Evolutionary conservation across 53 echinoderm and acorn worm species (phyloP).

Genomic region (Crossaster papposus): DNA sequence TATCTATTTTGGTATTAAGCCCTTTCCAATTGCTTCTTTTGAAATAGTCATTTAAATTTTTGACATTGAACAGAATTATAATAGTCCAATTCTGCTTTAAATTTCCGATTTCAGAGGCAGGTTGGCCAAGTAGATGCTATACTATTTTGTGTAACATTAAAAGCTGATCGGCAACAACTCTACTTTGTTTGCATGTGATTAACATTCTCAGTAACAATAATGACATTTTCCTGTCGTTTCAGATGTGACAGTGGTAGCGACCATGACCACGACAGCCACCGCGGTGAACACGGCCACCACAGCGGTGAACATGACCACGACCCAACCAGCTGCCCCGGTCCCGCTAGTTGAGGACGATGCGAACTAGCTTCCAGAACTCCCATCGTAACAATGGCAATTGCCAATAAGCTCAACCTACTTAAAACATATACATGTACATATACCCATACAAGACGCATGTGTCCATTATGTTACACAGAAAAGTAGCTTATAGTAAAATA

Average conservation of each 20-base stretch:
- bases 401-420: not conserved
- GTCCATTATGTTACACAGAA: conserved; percentile 1
- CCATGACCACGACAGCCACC: not conserved
- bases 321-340: not conserved
- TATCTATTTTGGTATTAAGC: too few species aligned
- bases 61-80: too few species aligned
- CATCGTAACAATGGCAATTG: not conserved
- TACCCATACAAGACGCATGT: not conserved
- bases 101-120: too few species aligned
- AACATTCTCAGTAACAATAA: not conserved
- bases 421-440: too few species aligned
- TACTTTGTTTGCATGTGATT: not conserved
- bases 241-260: not conserved
- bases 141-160: too few species aligned
- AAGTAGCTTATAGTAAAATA: not conserved
- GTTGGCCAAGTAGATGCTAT: too few species aligned
- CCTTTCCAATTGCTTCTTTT: too few species aligned
- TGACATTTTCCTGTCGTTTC: conserved; percentile 1
- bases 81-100: too few species aligned
- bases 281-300: not conserved
- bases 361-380: not conserved
- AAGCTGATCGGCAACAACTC: not conserved
- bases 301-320: not conserved
- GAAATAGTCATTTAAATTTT: too few species aligned
- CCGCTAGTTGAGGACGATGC: not conserved